Percentiles rank a stretch among this genome's conserved stretches.
Conservation (phyloP, 2,113 vertebrate species). For the Pithys albifrons region DNA sequence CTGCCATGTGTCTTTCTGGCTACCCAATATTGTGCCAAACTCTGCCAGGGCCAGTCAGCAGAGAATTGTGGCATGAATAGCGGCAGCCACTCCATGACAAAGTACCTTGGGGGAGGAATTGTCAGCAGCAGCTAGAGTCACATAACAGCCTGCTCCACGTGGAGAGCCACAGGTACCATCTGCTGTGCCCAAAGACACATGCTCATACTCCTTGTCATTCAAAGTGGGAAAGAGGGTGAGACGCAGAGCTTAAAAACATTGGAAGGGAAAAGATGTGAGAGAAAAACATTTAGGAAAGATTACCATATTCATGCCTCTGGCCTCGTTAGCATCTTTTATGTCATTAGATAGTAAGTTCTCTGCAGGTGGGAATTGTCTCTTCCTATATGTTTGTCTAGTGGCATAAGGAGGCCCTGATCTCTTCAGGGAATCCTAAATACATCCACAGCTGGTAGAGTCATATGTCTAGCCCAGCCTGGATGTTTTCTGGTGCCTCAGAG, state of each 20-base stretch:
- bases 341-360: background rate
- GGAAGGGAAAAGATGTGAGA: background rate
- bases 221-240: background rate
- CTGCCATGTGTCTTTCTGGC: background rate
- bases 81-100: background rate
- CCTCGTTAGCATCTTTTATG: background rate
- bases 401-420: background rate
- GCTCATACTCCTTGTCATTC: background rate
- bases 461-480: background rate
- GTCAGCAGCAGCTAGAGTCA: background rate
- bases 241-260: conserved; percentile 5
- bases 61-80: background rate
- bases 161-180: conserved; percentile 1
- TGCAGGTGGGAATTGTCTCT: background rate
- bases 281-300: conserved; percentile 2
- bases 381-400: background rate
- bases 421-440: background rate
- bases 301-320: background rate
- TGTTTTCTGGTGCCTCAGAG: background rate
- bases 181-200: conserved; percentile 9
- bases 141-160: background rate
- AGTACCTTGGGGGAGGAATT: background rate
- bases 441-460: background rate
- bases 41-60: background rate
- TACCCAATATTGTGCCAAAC: background rate